Percentiles rank a stretch among this genome's conserved stretches.
These are phyloP conservation scores for Pyrocephalus nanus DNA, from an alignment of 2,797 vertebrate genomes.

Conservation along the genomic window DNA sequence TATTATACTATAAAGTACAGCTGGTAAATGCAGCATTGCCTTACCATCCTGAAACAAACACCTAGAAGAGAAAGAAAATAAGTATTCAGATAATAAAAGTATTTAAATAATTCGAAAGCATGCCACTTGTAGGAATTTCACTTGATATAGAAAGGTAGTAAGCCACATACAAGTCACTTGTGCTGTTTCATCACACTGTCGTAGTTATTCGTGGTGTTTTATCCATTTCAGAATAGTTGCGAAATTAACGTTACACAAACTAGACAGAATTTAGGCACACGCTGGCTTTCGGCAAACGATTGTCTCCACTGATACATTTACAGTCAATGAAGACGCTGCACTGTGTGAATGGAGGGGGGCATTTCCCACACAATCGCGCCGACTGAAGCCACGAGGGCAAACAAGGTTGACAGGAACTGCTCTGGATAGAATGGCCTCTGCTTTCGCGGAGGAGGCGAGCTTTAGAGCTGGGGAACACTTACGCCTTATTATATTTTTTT, in stretches of 20 bases:
- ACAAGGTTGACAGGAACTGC: rapidly evolving
- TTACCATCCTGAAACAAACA: conserved; percentile 96
- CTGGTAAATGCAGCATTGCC: conserved; percentile 42
- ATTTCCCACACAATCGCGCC: rapidly evolving
- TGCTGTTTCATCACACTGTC: rapidly evolving
- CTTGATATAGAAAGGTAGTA: not conserved
- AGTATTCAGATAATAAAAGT: not conserved
- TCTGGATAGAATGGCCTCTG: rapidly evolving
- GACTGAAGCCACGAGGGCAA: rapidly evolving
- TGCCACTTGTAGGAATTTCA: not conserved
- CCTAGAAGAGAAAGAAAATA: conserved; percentile 73
- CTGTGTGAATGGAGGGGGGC: rapidly evolving
- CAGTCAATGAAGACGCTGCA: rapidly evolving
- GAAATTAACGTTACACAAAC: rapidly evolving
- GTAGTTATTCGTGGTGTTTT: rapidly evolving
- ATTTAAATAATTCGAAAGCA: not conserved
- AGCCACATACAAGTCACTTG: rapidly evolving
- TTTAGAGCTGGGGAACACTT: rapidly evolving
- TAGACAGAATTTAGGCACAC: rapidly evolving
- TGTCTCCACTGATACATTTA: rapidly evolving
- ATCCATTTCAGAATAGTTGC: rapidly evolving
- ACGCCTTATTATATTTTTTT: too few relatives aligned
- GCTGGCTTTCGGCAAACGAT: rapidly evolving
- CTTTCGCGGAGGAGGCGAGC: rapidly evolving
- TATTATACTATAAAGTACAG: not conserved